Evolutionary conservation across 2,797 vertebrate species (phyloP), one percentile per base, ranked within the genome.

Genomic region (Sparus aurata): DNA sequence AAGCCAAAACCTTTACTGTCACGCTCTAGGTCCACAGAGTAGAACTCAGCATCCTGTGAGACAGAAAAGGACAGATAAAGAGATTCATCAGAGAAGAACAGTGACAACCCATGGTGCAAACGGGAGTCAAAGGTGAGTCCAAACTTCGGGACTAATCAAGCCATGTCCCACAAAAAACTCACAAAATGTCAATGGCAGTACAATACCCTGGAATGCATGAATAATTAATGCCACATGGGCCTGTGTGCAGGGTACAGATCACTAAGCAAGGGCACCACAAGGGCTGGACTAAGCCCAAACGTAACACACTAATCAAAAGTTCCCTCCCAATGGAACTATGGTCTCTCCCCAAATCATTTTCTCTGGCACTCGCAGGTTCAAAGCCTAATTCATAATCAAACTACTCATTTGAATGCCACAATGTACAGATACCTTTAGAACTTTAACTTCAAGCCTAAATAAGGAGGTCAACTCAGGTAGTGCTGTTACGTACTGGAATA

Each of bases 1-100:
- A 99, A 99, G 77, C 98, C 98, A 89, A 99, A 99, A 20, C 98
- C 98, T 95, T 99, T 99, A 88, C 95, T 95, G 94, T 98, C 98
- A 84, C 98, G 95, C 92, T 99, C 98, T 49, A 99, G 95, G 87
- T 99, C 98, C 92, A 99, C 98, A 41, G 97, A 97, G 85, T 99
- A 99, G 91, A 98, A 98, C 81, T 99, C 98, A 60, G 97, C 97
- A 74, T 99, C 98, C 96, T 98, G 70, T 4, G 43, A 77, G 47
- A 75, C 16, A 80, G 50, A 54, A 57, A 68, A 57, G n/a, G 18
- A 53, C 23, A 69, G 46, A 41, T 34, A 30, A 70, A 69, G 58
- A 67, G 43, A 59, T 69, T 64, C 66, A 67, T 61, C 17, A 45
- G 18, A 46, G 47, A 62, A 45, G 12, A 55, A 38, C 34, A 79